Percentiles rank a stretch among this genome's conserved stretches.
Conservation (phyloP, 2,113 vertebrate species). For the Catharus minimus region DNA sequence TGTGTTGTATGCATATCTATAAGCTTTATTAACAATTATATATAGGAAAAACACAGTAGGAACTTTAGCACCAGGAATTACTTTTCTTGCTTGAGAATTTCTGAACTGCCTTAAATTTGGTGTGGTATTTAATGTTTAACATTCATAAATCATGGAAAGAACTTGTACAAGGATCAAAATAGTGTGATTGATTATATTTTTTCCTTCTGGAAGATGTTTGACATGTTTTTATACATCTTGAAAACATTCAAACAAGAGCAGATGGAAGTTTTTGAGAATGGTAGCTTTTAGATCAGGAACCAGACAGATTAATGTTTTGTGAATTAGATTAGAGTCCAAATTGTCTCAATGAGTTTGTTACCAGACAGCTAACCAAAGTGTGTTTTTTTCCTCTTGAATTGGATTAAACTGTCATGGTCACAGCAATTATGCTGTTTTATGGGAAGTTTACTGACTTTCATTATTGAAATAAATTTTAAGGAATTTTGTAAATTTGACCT, state of each 20-base stretch:
- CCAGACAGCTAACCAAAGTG: slow-evolving; percentile 2
- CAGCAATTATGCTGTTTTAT: slow-evolving; percentile 32
- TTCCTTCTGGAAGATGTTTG: not conserved
- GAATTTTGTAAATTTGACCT: slow-evolving; percentile 40
- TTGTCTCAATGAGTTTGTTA: slow-evolving; percentile 62
- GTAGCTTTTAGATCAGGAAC: slow-evolving; percentile 36
- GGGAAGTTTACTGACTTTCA: slow-evolving; percentile 19
- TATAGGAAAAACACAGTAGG: not conserved
- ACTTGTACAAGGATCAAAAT: not conserved
- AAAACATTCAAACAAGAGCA: slow-evolving; percentile 18
- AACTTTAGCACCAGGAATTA: not conserved
- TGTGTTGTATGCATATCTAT: not conserved
- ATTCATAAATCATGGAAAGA: not conserved
- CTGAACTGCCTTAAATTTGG: not conserved
- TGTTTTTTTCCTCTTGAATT: slow-evolving; percentile 25
- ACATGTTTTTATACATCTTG: not conserved
- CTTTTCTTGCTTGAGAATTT: not conserved
- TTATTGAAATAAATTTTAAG: slow-evolving; percentile 53
- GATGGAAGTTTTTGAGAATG: slow-evolving; percentile 4
- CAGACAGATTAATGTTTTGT: slow-evolving; percentile 61
- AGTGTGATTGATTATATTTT: not conserved
- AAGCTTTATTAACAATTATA: not conserved
- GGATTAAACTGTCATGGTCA: slow-evolving; percentile 47
- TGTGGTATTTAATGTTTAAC: not conserved
- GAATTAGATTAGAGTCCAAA: slow-evolving; percentile 60